Base-by-base conservation (phyloP, 1,140 invertebrate genomes). In the Tetramorium parvispinum region DNA sequence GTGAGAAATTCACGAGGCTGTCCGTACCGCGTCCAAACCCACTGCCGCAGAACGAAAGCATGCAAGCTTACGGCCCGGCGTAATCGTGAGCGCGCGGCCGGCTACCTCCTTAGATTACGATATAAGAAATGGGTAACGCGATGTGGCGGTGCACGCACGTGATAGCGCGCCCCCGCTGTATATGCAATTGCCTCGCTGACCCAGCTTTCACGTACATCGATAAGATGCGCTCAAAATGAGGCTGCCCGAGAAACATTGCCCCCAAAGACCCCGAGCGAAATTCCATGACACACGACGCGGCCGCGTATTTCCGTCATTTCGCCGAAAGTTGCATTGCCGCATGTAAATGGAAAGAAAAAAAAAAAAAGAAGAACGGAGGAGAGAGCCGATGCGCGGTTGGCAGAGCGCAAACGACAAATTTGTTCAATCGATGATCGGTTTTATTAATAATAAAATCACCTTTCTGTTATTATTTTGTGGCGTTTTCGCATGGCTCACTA, bases 81-180 rank as follows among this genome's bases (percentile, higher is more conserved):
- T 89, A 89, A 90, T 87, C 89, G 86, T 82, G 32, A 32, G 32
- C 3, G 32, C 32, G 86, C 90, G 93, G 92, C 91, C 92, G 91
- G 91, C 91, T 91, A 93, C 93, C 93, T 93, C 90, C 92, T 93
- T 93, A 94, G 91, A 93, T 94, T 93, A 93, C 93, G 93, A 93
- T 93, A 93, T 94, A 94, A 94, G 89, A 90, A 93, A 92, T 88
- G 88, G 91, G 86, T 91, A 93, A 92, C 91, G 89, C 92, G 89
- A 93, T 88, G 91, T 93, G 90, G 90, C 90, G 76, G 82, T 85
- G 85, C 92, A 92, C 92, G 93, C 93, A 93, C 89, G 82, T 87
- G 88, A 92, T 92, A 92, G 91, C 65, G 40, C 65, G 57, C 51
- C 46, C 61, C 43, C n/a, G 63, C 57, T 49, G 70, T 46, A 81